A percentile compares a stretch with the other conserved stretches of the same genome.
phyloP scores from a whole-genome alignment of 2,113 vertebrate species.

The Pycnonotus jocosus region DNA sequence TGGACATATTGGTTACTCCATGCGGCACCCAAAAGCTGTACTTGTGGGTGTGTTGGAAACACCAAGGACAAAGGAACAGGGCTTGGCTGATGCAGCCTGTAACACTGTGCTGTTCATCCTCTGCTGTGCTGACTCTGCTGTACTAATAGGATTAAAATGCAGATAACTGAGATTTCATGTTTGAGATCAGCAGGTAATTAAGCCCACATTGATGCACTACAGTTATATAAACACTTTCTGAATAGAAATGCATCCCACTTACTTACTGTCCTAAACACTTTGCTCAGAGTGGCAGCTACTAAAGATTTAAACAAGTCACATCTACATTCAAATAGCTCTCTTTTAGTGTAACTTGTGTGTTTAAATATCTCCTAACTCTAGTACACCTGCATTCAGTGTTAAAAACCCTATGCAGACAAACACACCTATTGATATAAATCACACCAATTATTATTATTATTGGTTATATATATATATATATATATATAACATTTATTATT shows the following conservation, averaged over 20 bases:
- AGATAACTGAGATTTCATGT: neutral
- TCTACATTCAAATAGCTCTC: neutral
- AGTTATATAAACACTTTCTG: neutral
- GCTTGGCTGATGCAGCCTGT: neutral
- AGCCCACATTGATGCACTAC: neutral
- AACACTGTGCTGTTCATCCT: neutral
- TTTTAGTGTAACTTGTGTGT: neutral
- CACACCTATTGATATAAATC: neutral
- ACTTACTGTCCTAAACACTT: neutral
- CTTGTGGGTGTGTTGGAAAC: rapidly evolving
- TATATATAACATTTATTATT: too few relatives aligned
- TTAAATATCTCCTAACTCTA: neutral
- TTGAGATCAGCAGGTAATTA: neutral
- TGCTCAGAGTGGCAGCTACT: neutral
- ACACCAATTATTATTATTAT: too few relatives aligned
- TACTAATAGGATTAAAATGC: neutral
- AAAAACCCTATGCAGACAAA: neutral
- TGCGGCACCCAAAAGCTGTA: neutral
- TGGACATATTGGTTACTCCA: rapidly evolving
- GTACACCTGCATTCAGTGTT: neutral
- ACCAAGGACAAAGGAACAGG: neutral
- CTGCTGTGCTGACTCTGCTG: neutral
- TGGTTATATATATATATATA: too few relatives aligned
- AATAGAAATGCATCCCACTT: neutral
- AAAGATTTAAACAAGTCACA: neutral